A percentile compares a stretch with the other conserved stretches of the same genome.
phyloP scores from a whole-genome alignment of 2,797 vertebrate genomes.

The Bovichtus diacanthus region DNA sequence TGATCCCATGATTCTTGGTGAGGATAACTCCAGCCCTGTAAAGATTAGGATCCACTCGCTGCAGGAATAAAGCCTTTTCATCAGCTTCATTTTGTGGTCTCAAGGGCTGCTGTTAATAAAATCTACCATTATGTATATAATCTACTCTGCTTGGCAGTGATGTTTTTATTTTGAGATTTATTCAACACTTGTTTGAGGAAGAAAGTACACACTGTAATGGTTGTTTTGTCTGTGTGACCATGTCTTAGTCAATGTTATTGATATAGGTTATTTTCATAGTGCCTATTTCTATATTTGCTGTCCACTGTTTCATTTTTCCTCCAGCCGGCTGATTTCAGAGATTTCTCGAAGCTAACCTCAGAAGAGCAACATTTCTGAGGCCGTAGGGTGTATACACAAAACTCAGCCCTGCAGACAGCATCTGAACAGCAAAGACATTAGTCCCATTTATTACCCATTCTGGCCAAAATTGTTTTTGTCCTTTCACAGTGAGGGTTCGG shows the following conservation, averaged over 20 bases:
- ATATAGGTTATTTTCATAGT: constrained; percentile 60
- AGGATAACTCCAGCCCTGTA: too few relatives aligned
- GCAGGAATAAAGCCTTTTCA: neutral
- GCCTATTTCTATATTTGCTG: constrained; percentile 58
- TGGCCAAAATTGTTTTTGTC: constrained; percentile 74
- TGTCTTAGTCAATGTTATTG: constrained; percentile 59
- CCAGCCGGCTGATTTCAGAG: constrained; percentile 45
- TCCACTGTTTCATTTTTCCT: constrained; percentile 49
- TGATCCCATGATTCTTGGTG: too few relatives aligned
- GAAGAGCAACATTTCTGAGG: constrained; percentile 66
- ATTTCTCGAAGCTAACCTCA: constrained; percentile 77
- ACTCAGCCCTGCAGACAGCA: constrained; percentile 61
- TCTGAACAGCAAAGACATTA: constrained; percentile 74
- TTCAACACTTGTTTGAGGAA: neutral
- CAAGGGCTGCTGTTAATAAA: constrained; percentile 2
- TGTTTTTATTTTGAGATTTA: constrained; percentile 4
- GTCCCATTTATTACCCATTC: constrained; percentile 76
- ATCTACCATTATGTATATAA: neutral
- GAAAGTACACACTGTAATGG: neutral
- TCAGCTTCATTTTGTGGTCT: neutral
- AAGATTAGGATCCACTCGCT: neutral
- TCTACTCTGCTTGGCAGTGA: neutral
- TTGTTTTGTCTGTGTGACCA: constrained; percentile 26
- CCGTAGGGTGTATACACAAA: constrained; percentile 65
- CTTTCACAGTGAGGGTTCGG: constrained; percentile 64